phyloP scores from a whole-genome alignment of 2,113 vertebrate species.

The Chionomys nivalis region DNA sequence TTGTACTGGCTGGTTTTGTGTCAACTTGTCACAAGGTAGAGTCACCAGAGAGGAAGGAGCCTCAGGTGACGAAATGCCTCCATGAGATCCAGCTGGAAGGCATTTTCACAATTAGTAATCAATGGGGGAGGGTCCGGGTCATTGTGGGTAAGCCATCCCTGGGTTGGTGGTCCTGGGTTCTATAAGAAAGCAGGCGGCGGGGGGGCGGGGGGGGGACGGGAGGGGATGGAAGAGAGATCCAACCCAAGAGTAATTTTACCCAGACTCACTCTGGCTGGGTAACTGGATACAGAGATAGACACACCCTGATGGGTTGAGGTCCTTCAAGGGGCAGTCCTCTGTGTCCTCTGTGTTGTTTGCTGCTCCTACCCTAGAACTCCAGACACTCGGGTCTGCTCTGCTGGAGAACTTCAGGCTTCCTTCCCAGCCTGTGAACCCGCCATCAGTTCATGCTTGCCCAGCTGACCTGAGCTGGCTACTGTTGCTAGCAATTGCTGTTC shows the following conservation, averaged over 20 bases:
- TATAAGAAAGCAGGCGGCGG: not conserved
- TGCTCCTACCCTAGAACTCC: not conserved
- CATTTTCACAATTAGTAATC: not conserved
- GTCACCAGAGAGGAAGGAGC: not conserved
- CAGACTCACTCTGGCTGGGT: not conserved
- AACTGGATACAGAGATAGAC: not conserved
- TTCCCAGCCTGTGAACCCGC: not conserved
- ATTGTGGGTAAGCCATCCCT: not conserved
- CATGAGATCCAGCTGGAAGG: not conserved
- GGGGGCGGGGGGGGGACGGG: too few species aligned
- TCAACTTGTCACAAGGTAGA: not conserved
- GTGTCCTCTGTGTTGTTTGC: not conserved
- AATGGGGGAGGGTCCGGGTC: not conserved
- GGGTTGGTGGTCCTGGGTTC: not conserved
- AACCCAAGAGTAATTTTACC: not conserved
- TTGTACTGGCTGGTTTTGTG: not conserved
- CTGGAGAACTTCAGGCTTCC: not conserved
- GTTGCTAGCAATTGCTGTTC: too few species aligned
- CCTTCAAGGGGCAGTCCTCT: not conserved
- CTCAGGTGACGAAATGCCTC: not conserved
- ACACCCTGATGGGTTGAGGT: not conserved
- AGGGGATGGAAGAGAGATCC: not conserved
- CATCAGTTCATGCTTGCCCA: not conserved
- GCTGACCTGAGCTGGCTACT: not conserved
- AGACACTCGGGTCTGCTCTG: not conserved